Evolutionary conservation across 1,140 invertebrate species (phyloP).

Genomic region (Rhopalosiphum padi): DNA sequence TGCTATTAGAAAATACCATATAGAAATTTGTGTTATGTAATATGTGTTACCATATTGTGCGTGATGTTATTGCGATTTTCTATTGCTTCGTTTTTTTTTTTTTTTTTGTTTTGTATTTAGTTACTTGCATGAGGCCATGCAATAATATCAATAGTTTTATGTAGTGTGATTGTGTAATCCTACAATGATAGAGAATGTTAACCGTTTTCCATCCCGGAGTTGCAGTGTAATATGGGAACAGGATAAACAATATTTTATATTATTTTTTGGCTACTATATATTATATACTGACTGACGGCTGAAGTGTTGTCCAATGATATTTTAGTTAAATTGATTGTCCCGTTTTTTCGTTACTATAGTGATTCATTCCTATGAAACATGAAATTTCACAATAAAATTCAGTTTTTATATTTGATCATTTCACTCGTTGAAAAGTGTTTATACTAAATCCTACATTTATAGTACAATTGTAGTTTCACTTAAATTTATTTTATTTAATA

Average conservation of each 20-base stretch:
- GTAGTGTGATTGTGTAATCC: neutral
- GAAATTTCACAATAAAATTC: neutral
- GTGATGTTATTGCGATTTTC: too few relatives aligned
- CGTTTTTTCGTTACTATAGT: neutral
- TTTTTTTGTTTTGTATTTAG: neutral
- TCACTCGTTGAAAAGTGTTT: neutral
- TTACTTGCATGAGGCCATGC: rapidly evolving
- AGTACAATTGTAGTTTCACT: too few relatives aligned
- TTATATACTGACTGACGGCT: neutral
- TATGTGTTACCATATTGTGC: neutral
- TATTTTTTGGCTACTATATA: neutral
- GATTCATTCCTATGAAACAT: neutral
- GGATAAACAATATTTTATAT: neutral
- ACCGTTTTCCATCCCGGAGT: neutral
- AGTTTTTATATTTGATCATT: too few relatives aligned
- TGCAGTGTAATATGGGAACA: neutral
- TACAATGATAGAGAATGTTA: neutral
- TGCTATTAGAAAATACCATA: neutral
- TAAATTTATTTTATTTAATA: neutral
- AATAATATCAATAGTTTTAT: neutral
- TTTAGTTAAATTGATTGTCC: neutral
- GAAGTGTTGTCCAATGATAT: neutral
- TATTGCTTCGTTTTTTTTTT: too few relatives aligned
- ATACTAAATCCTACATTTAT: too few relatives aligned
- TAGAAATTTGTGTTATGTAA: neutral